These are phyloP conservation scores for Lochmaea capreae DNA, from an alignment of 2,888 invertebrate genomes.

Conservation along the genomic window DNA sequence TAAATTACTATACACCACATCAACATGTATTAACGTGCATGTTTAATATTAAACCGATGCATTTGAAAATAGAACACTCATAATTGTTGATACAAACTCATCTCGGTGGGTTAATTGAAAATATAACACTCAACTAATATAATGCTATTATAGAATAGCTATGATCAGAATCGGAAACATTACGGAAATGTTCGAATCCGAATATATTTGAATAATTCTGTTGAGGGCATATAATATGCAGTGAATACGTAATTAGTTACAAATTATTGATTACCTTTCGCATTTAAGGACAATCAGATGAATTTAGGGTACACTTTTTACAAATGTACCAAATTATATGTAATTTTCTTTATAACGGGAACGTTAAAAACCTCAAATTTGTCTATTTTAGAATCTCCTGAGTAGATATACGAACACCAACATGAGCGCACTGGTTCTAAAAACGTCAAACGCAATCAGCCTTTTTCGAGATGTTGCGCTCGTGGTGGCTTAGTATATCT, in stretches of 20 bases:
- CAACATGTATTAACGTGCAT: slow-evolving; percentile 12
- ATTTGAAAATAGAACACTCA: slow-evolving; percentile 24
- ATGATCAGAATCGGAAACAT: slow-evolving; percentile 26
- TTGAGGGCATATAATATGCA: slow-evolving; percentile 18
- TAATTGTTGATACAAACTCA: slow-evolving; percentile 26
- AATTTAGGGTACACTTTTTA: background rate
- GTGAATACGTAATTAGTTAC: slow-evolving; percentile 21
- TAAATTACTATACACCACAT: background rate
- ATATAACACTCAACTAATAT: slow-evolving; percentile 29
- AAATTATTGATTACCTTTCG: slow-evolving; percentile 11
- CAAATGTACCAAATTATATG: no score
- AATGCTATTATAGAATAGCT: slow-evolving; percentile 30
- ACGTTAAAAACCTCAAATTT: no score
- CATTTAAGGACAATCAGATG: background rate
- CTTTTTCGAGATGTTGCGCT: no score
- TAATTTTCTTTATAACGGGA: no score
- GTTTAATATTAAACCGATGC: slow-evolving; percentile 17
- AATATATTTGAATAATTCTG: slow-evolving; percentile 27
- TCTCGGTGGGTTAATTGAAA: slow-evolving; percentile 28
- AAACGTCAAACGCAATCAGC: no score
- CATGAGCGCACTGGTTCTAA: no score
- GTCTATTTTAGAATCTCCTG: no score
- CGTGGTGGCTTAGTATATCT: no score
- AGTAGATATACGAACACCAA: no score
- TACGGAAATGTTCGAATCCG: slow-evolving; percentile 25